Conservation (phyloP, 2,888 invertebrate species). For the Meta bourneti region DNA sequence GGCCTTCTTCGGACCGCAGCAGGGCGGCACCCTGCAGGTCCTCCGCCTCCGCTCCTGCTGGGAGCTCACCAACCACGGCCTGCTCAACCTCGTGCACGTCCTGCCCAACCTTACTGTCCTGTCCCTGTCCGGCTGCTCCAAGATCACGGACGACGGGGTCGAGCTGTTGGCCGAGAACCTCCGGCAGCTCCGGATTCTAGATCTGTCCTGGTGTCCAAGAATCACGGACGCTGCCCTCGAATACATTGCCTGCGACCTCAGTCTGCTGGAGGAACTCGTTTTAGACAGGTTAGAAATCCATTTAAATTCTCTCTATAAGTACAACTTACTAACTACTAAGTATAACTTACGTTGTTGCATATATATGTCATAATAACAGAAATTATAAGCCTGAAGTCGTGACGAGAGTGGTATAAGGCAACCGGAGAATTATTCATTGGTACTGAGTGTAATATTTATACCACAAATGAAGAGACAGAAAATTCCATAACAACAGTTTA, state of each 20-base stretch:
- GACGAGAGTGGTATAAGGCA: too few species aligned
- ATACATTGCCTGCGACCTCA: slow-evolving; percentile 97
- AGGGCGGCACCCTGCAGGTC: slow-evolving; percentile 94
- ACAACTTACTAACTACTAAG: not conserved
- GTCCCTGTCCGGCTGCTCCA: slow-evolving; percentile 96
- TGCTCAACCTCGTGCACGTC: slow-evolving; percentile 97
- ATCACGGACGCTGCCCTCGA: slow-evolving; percentile 97
- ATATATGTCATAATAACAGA: too few species aligned
- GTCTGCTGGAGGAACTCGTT: slow-evolving; percentile 80
- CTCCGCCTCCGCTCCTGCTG: slow-evolving; percentile 95
- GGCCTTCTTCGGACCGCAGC: slow-evolving; percentile 90
- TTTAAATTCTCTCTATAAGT: too few species aligned
- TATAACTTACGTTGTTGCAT: not conserved
- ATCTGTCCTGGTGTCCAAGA: slow-evolving; percentile 97
- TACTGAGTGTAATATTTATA: too few species aligned
- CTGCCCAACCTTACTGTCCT: slow-evolving; percentile 95
- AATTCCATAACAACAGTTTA: too few species aligned
- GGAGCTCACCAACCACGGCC: slow-evolving; percentile 98
- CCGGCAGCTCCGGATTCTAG: slow-evolving; percentile 92
- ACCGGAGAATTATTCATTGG: too few species aligned
- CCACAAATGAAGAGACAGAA: too few species aligned
- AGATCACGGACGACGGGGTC: slow-evolving; percentile 97
- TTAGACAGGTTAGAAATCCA: slow-evolving; percentile 76
- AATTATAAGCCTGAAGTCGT: too few species aligned
- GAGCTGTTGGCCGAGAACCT: slow-evolving; percentile 97